Conservation (phyloP, 2,113 vertebrate species). For the Podocnemis expansa region DNA sequence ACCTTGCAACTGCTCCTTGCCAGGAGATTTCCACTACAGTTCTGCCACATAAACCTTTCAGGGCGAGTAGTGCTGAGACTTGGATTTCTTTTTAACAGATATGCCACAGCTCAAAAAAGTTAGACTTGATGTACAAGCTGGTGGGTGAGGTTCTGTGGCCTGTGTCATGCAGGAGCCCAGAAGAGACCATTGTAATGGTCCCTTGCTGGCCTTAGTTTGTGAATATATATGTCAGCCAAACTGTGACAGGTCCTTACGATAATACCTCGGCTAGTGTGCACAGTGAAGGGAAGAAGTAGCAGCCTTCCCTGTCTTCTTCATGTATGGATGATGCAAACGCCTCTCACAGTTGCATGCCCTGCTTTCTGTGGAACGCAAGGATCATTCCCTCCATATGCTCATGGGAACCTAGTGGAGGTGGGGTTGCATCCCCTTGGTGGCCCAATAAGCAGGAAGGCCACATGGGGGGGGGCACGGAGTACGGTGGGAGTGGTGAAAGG, state of each 20-base stretch:
- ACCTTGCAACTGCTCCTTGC: neutral
- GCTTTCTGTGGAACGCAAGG: neutral
- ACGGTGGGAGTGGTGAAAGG: neutral
- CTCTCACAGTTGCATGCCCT: neutral
- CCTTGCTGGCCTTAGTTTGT: neutral
- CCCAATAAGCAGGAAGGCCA: neutral
- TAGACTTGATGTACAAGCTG: neutral
- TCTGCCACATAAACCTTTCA: neutral
- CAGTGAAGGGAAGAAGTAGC: neutral
- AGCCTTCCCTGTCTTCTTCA: neutral
- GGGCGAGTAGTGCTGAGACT: neutral
- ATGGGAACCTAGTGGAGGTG: rapidly evolving
- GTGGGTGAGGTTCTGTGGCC: neutral
- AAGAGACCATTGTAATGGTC: neutral
- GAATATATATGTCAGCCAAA: neutral
- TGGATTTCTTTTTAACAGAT: neutral
- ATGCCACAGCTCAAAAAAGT: neutral
- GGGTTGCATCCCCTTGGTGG: neutral
- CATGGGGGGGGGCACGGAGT: neutral
- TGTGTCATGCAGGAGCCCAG: neutral
- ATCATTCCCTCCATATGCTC: neutral
- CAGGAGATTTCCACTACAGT: constrained; percentile 6
- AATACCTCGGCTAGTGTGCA: neutral
- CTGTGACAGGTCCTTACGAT: neutral
- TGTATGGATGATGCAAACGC: neutral